Evolutionary conservation across 2,797 vertebrate genomes (phyloP).

Genomic region (Anableps anableps): DNA sequence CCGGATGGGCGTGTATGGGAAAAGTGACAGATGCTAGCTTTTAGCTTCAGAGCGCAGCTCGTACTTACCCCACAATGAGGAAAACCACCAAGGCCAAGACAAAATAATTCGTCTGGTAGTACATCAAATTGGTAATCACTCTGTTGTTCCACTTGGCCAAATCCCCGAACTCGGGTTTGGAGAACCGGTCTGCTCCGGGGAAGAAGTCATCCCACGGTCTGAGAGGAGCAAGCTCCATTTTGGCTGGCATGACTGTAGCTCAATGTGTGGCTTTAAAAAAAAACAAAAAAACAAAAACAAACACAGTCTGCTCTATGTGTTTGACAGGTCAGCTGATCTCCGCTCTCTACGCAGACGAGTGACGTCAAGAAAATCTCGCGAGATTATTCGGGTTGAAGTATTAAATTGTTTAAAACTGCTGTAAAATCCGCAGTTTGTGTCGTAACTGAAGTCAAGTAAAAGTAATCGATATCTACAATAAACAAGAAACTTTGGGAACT

Average conservation of each 20-base stretch:
- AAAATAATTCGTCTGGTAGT: conserved; percentile 97
- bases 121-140: conserved; percentile 93
- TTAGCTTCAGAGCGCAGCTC: conserved; percentile 39
- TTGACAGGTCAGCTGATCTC: conserved; percentile 72
- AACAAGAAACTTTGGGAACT: neutral
- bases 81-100: conserved; percentile 84
- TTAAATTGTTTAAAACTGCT: conserved; percentile 7
- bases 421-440: conserved; percentile 35
- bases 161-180: conserved; percentile 88
- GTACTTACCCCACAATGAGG: conserved; percentile 91
- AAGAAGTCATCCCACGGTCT: conserved; percentile 92
- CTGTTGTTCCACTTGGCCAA: conserved; percentile 94
- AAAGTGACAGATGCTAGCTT: conserved; percentile 42
- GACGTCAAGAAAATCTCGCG: conserved; percentile 6
- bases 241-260: conserved; percentile 81
- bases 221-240: conserved; percentile 88
- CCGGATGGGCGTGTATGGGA: conserved; percentile 51
- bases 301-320: conserved; percentile 57
- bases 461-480: neutral
- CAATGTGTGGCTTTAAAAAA: conserved; percentile 24
- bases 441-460: neutral
- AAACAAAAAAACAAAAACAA: conserved; percentile 37
- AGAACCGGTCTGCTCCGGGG: conserved; percentile 88
- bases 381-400: neutral
- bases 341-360: neutral